Conservation (phyloP, 2,888 invertebrate species). For the Perizoma affinitatum region DNA sequence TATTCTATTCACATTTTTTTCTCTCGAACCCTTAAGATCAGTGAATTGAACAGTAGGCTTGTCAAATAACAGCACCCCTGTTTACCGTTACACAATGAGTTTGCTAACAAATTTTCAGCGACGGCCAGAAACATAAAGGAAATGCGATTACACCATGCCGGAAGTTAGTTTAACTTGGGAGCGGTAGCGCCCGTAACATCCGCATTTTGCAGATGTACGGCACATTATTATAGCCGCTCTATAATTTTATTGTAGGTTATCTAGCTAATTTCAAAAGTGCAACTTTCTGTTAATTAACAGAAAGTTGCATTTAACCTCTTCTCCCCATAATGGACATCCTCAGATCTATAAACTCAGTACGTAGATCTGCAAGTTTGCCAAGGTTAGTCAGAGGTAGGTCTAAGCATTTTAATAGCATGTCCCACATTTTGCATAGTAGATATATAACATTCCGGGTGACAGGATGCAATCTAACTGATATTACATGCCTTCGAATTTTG, state of each 20-base stretch:
- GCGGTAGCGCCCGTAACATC: conserved; percentile 58
- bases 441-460: no score
- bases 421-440: no score
- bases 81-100: conserved; percentile 46
- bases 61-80: conserved; percentile 29
- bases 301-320: no score
- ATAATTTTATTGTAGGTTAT: conserved; percentile 17
- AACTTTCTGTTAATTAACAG: no score
- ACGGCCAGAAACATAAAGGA: conserved; percentile 65
- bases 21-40: not conserved
- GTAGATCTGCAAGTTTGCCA: no score
- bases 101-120: conserved; percentile 60
- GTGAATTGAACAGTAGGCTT: conserved; percentile 15
- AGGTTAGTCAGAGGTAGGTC: no score
- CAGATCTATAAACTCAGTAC: no score
- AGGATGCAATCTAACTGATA: no score
- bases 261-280: no score
- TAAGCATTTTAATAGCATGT: no score
- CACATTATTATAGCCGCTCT: conserved; percentile 39
- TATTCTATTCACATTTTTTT: not conserved
- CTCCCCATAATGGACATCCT: no score
- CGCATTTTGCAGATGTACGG: conserved; percentile 47
- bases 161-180: conserved; percentile 74
- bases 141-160: conserved; percentile 73
- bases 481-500: no score